Evolutionary conservation across 2,797 vertebrate genomes (phyloP).

Genomic region (Acropternis orthonyx): DNA sequence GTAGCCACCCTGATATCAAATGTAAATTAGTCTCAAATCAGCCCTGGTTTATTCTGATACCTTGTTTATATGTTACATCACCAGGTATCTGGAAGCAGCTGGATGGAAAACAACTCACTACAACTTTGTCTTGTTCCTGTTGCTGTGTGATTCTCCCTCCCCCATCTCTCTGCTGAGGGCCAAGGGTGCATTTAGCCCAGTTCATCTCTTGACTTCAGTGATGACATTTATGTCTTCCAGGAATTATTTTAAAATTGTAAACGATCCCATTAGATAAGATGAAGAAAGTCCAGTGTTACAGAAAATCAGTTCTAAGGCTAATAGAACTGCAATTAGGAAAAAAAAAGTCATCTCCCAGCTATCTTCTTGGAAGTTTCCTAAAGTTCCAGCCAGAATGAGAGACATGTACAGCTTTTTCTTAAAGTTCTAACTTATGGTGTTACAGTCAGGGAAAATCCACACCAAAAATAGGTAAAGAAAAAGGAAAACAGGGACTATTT

Average conservation of each 20-base stretch:
- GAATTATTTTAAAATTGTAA: neutral
- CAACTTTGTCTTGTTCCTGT: neutral
- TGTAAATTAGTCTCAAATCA: neutral
- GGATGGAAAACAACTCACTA: neutral
- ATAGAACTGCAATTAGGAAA: neutral
- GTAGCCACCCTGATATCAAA: neutral
- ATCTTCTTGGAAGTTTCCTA: neutral
- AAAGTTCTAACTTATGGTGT: neutral
- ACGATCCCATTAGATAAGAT: neutral
- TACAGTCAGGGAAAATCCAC: neutral
- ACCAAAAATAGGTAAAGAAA: neutral
- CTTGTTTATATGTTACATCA: neutral
- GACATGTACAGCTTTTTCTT: fast-evolving
- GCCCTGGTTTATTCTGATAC: neutral
- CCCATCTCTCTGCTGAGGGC: neutral
- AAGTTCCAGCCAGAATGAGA: neutral
- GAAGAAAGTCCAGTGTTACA: neutral
- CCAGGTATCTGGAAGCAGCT: neutral
- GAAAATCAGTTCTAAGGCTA: neutral
- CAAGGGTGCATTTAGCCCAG: neutral
- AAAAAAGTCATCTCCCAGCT: neutral
- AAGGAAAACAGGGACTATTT: neutral
- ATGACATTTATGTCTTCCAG: neutral
- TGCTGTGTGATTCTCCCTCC: fast-evolving
- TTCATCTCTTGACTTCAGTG: neutral